These are phyloP conservation scores for Gymnoscelis rufifasciata DNA, from an alignment of 2,888 invertebrate genomes.

Conservation along the genomic window DNA sequence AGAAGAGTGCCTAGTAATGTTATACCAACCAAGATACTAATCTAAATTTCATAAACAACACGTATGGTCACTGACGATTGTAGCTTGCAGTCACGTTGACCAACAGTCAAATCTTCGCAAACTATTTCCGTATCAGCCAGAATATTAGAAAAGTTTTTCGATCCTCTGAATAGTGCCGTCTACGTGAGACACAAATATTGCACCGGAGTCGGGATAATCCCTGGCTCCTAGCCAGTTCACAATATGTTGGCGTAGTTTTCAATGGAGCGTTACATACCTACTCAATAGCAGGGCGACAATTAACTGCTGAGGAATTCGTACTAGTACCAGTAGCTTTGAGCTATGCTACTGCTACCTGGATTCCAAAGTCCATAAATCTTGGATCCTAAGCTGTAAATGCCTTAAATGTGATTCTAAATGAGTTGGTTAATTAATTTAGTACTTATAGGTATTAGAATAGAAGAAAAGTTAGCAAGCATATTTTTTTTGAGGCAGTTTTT, in stretches of 20 bases:
- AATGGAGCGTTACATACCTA: conserved; percentile 42
- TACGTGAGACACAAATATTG: conserved; percentile 74
- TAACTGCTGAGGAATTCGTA: conserved; percentile 19
- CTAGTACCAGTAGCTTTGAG: no score
- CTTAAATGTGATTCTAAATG: no score
- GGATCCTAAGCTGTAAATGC: no score
- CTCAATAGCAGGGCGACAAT: conserved; percentile 27
- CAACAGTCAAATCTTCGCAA: conserved; percentile 48
- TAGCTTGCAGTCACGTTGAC: conserved; percentile 35
- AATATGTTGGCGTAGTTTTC: conserved; percentile 65
- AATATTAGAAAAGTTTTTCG: conserved; percentile 78
- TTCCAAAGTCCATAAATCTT: no score
- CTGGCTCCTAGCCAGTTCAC: conserved; percentile 70
- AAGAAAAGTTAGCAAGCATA: no score
- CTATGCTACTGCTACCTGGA: conserved; percentile 6
- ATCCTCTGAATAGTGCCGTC: conserved; percentile 63
- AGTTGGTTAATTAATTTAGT: no score
- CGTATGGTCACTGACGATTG: no score
- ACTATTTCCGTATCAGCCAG: conserved; percentile 56
- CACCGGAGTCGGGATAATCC: conserved; percentile 62
- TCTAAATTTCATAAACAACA: no score
- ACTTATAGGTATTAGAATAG: no score
- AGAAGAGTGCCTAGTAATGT: no score
- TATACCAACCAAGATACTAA: no score
- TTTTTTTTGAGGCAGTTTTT: no score